A percentile compares a stretch with the other conserved stretches of the same genome.
Conservation (phyloP, 2,113 vertebrate genomes). For the Nibea coibor region DNA sequence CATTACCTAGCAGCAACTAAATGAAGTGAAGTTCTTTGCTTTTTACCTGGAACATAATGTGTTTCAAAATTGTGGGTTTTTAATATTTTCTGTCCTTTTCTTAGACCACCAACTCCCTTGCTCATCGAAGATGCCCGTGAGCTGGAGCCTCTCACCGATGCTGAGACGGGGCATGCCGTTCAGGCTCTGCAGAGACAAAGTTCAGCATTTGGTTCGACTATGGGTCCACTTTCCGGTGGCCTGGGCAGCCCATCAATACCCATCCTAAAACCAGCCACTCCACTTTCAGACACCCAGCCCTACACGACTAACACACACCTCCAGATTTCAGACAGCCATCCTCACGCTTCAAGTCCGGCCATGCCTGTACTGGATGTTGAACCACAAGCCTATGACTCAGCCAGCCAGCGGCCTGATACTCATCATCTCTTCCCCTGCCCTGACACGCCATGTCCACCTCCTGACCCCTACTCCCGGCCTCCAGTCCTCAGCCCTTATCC, state of each 20-base stretch:
- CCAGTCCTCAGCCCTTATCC: conserved; percentile 73
- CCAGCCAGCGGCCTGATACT: conserved; percentile 14
- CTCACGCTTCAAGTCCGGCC: conserved; percentile 15
- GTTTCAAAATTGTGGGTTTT: neutral
- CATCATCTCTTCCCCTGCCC: neutral
- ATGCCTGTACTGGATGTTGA: conserved; percentile 55
- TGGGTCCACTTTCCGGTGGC: neutral
- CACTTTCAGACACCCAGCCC: conserved; percentile 5
- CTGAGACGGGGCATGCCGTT: conserved; percentile 65
- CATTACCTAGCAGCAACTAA: neutral
- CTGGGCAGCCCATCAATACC: conserved; percentile 20
- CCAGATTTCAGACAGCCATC: conserved; percentile 8
- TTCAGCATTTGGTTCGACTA: conserved; percentile 8
- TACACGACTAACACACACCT: neutral
- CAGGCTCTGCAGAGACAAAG: conserved; percentile 50
- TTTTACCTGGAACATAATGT: neutral
- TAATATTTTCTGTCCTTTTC: neutral
- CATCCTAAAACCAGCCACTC: conserved; percentile 10
- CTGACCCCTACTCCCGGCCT: conserved; percentile 63
- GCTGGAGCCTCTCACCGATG: conserved; percentile 64
- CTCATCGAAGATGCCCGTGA: conserved; percentile 50
- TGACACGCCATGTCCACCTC: neutral
- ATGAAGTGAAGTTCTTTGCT: neutral
- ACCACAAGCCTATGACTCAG: conserved; percentile 12
- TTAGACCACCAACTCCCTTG: conserved; percentile 57